These are phyloP conservation scores for Peromyscus maniculatus DNA, from an alignment of 2,113 vertebrate species.

Conservation along the genomic window DNA sequence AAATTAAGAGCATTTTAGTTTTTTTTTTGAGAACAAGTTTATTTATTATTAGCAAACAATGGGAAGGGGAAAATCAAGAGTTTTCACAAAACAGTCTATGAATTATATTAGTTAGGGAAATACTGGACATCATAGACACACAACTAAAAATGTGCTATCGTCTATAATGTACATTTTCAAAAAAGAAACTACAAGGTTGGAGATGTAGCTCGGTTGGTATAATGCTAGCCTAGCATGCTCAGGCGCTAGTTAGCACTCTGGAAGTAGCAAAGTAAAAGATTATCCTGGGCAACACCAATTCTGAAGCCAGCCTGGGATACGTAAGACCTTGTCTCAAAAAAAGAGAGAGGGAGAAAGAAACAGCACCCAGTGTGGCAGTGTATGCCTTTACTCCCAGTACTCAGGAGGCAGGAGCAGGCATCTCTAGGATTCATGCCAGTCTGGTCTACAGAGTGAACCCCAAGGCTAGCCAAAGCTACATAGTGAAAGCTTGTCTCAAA, in stretches of 20 bases:
- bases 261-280: neutral
- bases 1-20: neutral
- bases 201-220: no score
- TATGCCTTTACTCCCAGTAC: neutral
- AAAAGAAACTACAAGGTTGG: neutral
- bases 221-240: neutral
- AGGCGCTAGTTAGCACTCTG: neutral
- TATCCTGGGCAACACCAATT: neutral
- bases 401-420: neutral
- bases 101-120: neutral
- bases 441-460: neutral
- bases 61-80: neutral
- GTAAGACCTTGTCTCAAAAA: neutral
- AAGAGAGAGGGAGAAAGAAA: neutral
- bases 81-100: slow-evolving; percentile 44
- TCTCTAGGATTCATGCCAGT: neutral
- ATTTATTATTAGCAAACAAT: slow-evolving; percentile 7
- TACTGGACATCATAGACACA: neutral
- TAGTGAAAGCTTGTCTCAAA: neutral
- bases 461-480: neutral
- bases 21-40: slow-evolving; percentile 24
- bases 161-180: slow-evolving; percentile 25
- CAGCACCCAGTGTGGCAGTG: neutral
- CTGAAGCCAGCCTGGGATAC: neutral
- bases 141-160: neutral